A percentile compares a stretch with the other conserved stretches of the same genome.
phyloP scores from a whole-genome alignment of 2,113 vertebrate genomes.

The Verasper variegatus region DNA sequence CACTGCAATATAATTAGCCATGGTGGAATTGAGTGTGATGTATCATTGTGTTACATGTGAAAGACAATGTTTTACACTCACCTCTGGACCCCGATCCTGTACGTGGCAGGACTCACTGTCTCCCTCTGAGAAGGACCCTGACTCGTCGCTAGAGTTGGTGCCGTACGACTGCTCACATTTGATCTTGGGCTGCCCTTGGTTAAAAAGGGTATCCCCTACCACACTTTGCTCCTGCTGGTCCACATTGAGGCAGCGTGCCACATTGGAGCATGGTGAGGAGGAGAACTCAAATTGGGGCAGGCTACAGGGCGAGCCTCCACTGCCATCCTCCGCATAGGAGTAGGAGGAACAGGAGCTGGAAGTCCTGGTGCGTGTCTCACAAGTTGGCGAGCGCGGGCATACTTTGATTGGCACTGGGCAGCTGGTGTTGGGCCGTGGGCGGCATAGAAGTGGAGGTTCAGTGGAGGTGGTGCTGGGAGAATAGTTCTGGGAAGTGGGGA shows the following conservation, averaged over 20 bases:
- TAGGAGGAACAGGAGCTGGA: constrained; percentile 99
- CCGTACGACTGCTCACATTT: constrained; percentile 99
- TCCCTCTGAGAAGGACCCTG: constrained; percentile 98
- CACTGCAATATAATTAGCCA: constrained; percentile 54
- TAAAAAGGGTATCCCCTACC: constrained; percentile 89
- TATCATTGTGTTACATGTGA: constrained; percentile 24
- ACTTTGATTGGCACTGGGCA: constrained; percentile 99
- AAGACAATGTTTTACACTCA: constrained; percentile 76
- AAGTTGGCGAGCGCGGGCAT: constrained; percentile 95
- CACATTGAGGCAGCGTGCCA: constrained; percentile 88
- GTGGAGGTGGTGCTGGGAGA: constrained; percentile 83
- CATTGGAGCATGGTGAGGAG: constrained; percentile 95
- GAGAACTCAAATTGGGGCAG: constrained; percentile 98
- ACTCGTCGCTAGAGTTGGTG: constrained; percentile 99
- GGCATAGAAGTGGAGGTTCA: constrained; percentile 87
- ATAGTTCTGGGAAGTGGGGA: constrained; percentile 92
- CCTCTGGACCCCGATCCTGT: constrained; percentile 95
- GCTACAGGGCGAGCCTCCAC: constrained; percentile 96
- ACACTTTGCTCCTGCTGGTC: constrained; percentile 91
- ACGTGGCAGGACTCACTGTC: constrained; percentile 98
- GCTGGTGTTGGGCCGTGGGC: constrained; percentile 95
- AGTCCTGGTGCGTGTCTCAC: constrained; percentile 96
- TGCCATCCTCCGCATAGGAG: constrained; percentile 96
- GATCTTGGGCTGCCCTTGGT: constrained; percentile 92
- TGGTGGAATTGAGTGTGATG: constrained; percentile 31